Percentiles rank a stretch among this genome's conserved stretches.
phyloP scores from a whole-genome alignment of 2,797 vertebrate genomes.

The Meda fulgida region DNA sequence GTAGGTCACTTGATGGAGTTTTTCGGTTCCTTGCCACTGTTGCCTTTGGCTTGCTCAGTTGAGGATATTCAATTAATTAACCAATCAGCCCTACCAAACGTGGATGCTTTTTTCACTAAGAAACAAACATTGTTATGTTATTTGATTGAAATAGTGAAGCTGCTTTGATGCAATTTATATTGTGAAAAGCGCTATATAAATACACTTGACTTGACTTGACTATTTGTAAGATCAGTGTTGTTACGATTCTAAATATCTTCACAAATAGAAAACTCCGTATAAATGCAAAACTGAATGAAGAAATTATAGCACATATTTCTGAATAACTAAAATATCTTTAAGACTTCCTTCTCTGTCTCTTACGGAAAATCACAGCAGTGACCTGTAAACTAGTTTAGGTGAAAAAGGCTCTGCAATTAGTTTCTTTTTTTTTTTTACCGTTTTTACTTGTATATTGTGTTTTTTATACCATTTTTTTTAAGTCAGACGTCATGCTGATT shows the following conservation, averaged over 20 bases:
- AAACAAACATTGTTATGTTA: too few species aligned
- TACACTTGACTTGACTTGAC: too few species aligned
- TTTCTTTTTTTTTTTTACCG: neutral
- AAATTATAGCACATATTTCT: neutral
- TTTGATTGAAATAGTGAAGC: too few species aligned
- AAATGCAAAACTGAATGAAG: neutral
- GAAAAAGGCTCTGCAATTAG: neutral
- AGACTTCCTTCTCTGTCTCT: neutral
- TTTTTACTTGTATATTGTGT: neutral
- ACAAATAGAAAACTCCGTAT: neutral
- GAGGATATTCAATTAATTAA: too few species aligned
- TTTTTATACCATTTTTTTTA: neutral
- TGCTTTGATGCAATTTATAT: too few species aligned
- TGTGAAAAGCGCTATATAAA: too few species aligned
- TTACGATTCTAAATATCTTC: neutral
- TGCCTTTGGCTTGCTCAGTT: too few species aligned
- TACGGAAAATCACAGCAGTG: neutral
- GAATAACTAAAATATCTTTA: neutral
- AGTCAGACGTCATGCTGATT: neutral
- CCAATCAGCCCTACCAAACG: too few species aligned
- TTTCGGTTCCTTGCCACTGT: too few species aligned
- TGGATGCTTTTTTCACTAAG: too few species aligned
- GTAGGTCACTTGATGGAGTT: too few species aligned
- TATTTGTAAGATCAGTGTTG: neutral
- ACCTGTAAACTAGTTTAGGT: neutral